A percentile compares a stretch with the other conserved stretches of the same genome.
phyloP scores from a whole-genome alignment of 2,888 invertebrate species.

The Watsonalla cultraria region DNA sequence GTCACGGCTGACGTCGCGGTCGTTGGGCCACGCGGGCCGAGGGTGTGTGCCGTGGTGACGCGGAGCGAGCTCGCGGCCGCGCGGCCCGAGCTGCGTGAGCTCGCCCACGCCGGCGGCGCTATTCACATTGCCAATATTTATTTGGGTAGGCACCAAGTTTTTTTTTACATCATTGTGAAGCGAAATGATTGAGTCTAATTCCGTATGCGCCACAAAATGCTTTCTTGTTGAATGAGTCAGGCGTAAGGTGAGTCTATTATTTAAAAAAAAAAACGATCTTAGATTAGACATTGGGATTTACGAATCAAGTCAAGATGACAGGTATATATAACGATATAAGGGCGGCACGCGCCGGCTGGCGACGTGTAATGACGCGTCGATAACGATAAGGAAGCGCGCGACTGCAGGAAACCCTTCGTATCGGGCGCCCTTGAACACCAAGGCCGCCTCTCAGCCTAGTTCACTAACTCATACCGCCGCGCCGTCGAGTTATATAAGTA shows the following conservation, averaged over 20 bases:
- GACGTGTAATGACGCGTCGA: too few relatives aligned
- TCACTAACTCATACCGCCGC: slow-evolving; percentile 9
- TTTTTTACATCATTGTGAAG: background rate
- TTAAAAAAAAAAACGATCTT: too few relatives aligned
- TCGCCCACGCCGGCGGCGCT: too few relatives aligned
- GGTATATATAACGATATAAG: too few relatives aligned
- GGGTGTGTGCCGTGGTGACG: background rate
- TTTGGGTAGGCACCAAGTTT: background rate
- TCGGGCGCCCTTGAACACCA: too few relatives aligned
- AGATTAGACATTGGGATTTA: too few relatives aligned
- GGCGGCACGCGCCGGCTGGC: background rate
- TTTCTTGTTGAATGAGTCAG: too few relatives aligned
- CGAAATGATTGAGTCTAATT: background rate
- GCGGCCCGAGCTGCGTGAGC: too few relatives aligned
- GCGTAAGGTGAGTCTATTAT: too few relatives aligned
- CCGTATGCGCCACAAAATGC: background rate
- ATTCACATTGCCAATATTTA: background rate
- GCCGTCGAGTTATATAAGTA: slow-evolving; percentile 25
- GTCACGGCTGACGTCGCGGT: background rate
- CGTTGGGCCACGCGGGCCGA: slow-evolving; percentile 5
- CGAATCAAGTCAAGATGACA: too few relatives aligned
- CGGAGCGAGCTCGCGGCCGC: background rate
- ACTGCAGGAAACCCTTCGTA: too few relatives aligned
- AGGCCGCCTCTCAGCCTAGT: background rate
- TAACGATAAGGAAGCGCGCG: too few relatives aligned